These are phyloP conservation scores for Saccostrea glomerata DNA, from an alignment of 1,140 invertebrate genomes.

Conservation along the genomic window DNA sequence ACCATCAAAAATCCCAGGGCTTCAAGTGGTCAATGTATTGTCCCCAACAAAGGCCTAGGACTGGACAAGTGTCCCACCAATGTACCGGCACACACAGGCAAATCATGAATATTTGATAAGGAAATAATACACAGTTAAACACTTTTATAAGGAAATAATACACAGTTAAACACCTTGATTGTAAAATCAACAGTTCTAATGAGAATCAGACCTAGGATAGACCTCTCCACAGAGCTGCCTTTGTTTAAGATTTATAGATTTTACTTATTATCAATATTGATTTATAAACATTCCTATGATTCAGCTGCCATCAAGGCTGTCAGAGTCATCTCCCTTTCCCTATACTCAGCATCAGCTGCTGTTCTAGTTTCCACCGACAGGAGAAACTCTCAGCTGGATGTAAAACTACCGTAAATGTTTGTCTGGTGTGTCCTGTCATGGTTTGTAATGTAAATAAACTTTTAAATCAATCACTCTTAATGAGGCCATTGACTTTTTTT, in stretches of 20 bases:
- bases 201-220: neutral
- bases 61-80: slow-evolving; percentile 1
- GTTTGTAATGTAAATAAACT: too few species aligned
- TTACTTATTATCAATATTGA: neutral
- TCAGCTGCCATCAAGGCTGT: neutral
- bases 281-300: neutral
- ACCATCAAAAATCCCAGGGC: neutral
- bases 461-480: too few species aligned
- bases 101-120: slow-evolving; percentile 35
- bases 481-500: too few species aligned
- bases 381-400: too few species aligned
- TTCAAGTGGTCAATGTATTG: slow-evolving; percentile 25
- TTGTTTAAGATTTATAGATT: neutral
- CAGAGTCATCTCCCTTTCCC: neutral
- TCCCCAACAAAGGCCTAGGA: neutral
- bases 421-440: too few species aligned
- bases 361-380: too few species aligned
- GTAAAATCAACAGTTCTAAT: slow-evolving; percentile 10
- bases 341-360: neutral
- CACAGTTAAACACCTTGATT: neutral
- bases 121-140: slow-evolving; percentile 18
- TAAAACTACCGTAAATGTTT: too few species aligned
- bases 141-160: slow-evolving; percentile 15
- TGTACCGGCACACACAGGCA: neutral
- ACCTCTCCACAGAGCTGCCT: neutral